Percentiles rank a stretch among this genome's conserved stretches.
Evolutionary conservation across 2,888 invertebrate genomes (phyloP).

Genomic region (Anoplius nigerrimus): DNA sequence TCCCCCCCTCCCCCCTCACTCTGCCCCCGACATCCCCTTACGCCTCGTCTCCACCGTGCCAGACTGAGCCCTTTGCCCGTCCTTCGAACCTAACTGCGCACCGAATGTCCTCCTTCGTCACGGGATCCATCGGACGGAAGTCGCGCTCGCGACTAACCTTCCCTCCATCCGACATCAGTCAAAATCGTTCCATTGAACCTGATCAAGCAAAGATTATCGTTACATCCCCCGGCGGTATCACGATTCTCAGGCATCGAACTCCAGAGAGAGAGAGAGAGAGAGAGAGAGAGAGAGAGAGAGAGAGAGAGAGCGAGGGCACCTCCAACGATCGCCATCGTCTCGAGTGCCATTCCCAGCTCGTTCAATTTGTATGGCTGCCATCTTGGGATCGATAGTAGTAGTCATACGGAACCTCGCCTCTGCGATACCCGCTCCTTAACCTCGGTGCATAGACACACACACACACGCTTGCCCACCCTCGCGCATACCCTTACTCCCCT

Average conservation of each 20-base stretch:
- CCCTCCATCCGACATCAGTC: background rate
- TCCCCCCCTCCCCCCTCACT: slow-evolving; percentile 24
- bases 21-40: slow-evolving; percentile 21
- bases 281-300: too few relatives aligned
- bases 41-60: slow-evolving; percentile 25
- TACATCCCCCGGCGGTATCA: too few relatives aligned
- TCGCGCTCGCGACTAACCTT: background rate
- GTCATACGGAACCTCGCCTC: slow-evolving; percentile 53
- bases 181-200: background rate
- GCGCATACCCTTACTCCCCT: too few relatives aligned
- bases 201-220: too few relatives aligned
- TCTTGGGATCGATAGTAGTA: slow-evolving; percentile 70
- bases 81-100: slow-evolving; percentile 6
- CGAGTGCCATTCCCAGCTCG: slow-evolving; percentile 47
- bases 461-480: too few relatives aligned
- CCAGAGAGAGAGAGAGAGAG: too few relatives aligned
- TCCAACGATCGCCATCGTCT: slow-evolving; percentile 28
- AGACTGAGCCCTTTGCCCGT: slow-evolving; percentile 23
- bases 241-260: too few relatives aligned
- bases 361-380: slow-evolving; percentile 70
- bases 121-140: too few relatives aligned
- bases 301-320: too few relatives aligned
- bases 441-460: too few relatives aligned
- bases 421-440: too few relatives aligned
- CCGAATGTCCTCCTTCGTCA: slow-evolving; percentile 33